Evolutionary conservation across 2,888 invertebrate species (phyloP), one percentile per base, ranked within the genome.

Genomic region (Cinara cedri): DNA sequence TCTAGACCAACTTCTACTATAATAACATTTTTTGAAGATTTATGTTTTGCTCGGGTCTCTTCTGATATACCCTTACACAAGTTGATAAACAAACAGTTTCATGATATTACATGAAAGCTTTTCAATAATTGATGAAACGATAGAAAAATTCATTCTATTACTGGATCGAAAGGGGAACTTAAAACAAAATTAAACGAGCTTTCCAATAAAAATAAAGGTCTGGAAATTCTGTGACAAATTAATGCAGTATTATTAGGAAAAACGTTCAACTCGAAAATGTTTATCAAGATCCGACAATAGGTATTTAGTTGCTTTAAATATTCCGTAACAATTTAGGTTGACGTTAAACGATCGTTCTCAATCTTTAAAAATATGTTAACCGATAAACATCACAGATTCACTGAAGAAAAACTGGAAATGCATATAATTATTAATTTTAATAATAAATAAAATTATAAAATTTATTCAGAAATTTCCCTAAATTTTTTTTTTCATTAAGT

Each of bases 11-110:
- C 14, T 46, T 65, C 21, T 46, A 46, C 46, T 1, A 46, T 9
- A 21, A 65, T 8, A 1, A 14, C 11, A 13, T 44, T 19, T 65
- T 44, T 65, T 44, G 44, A 65, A 65, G 63, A 65, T 21, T 21
- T 44, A 65, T 65, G 63, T 44, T 65, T 65, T 21, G 44, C 44
- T 44, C 19, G 44, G 44, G 44, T 65, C 13, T 65, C 19, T 44
- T 65, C 63, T 21, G 21, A 65, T 11, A 65, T 65, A 65, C 44
- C 44, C 14, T 65, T 65, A 51, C 51, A 51, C 51, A 51, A 51
- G 51, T 51, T 51, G 51, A 51, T n/a, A n/a, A 51, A 51, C 51
- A 8, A 51, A 51, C 51, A n/a, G 3, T 51, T 51, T 51, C 51
- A 62, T 34, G 34, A 62, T n/a, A 16, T 26, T 60, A 57, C 26